These are phyloP conservation scores for Pangasius djambal DNA, from an alignment of 2,797 vertebrate species.

Conservation along the genomic window DNA sequence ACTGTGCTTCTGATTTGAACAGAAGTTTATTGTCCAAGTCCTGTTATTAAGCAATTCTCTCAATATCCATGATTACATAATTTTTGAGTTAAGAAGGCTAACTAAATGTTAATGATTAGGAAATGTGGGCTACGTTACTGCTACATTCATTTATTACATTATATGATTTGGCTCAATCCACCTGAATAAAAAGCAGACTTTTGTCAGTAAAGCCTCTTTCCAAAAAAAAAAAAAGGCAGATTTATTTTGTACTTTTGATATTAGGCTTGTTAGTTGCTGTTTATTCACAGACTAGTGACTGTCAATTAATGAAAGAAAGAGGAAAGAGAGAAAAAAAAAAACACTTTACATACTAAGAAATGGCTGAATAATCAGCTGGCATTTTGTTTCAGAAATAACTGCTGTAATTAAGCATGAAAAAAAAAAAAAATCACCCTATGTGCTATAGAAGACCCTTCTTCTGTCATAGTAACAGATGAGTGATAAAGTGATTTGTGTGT, in stretches of 20 bases:
- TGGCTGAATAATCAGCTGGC: not conserved
- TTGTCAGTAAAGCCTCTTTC: not conserved
- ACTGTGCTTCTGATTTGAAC: not conserved
- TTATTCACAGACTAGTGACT: not conserved
- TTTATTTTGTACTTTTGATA: not conserved
- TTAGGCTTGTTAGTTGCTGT: not conserved
- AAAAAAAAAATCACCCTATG: not conserved
- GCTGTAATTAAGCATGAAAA: not conserved
- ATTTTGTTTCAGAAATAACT: not conserved
- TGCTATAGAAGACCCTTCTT: slow-evolving; percentile 7
- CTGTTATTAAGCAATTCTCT: not conserved
- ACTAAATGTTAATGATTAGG: not conserved
- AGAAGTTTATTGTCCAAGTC: not conserved
- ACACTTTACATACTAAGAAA: not conserved
- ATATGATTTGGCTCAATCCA: not conserved
- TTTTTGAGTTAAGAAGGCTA: not conserved
- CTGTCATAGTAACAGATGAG: not conserved
- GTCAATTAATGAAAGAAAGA: not conserved
- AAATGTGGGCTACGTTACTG: not conserved
- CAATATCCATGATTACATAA: too few species aligned
- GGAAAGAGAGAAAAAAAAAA: too few species aligned
- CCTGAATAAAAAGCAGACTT: not conserved
- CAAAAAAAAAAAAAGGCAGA: too few species aligned
- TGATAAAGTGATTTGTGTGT: not conserved
- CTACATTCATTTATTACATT: too few species aligned